A percentile compares a stretch with the other conserved stretches of the same genome.
phyloP scores from a whole-genome alignment of 2,113 vertebrate genomes.

The Tylochromis polylepis region DNA sequence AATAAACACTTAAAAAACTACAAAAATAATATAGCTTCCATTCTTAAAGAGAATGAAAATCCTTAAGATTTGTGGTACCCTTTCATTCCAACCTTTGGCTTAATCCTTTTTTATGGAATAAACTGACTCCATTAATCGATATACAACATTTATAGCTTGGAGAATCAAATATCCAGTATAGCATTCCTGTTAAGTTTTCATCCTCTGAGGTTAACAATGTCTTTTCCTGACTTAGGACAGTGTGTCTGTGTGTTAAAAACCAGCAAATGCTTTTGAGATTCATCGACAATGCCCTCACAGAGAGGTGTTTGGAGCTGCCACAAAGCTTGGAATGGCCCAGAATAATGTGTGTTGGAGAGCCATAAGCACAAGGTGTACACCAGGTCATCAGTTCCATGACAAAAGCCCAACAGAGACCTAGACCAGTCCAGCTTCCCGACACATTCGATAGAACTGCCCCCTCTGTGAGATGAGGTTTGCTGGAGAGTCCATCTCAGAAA shows the following conservation, averaged over 20 bases:
- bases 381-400: constrained; percentile 1
- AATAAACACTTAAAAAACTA: constrained; percentile 51
- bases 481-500: constrained; percentile 86
- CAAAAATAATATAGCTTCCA: constrained; percentile 52
- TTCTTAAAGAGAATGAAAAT: constrained; percentile 54
- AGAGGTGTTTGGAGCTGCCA: constrained; percentile 52
- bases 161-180: constrained; percentile 23
- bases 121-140: constrained; percentile 29
- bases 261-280: constrained; percentile 43
- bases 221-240: constrained; percentile 27
- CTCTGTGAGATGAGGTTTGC: constrained; percentile 80
- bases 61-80: constrained; percentile 18
- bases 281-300: constrained; percentile 34
- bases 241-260: constrained; percentile 17
- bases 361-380: constrained; percentile 35
- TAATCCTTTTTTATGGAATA: constrained; percentile 35
- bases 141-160: constrained; percentile 36
- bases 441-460: constrained; percentile 88
- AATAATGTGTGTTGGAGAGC: constrained; percentile 14
- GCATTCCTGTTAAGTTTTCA: constrained; percentile 27
- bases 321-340: constrained; percentile 41
- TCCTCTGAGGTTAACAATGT: constrained; percentile 27
- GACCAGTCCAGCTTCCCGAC: constrained; percentile 83
- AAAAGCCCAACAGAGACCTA: constrained; percentile 45
- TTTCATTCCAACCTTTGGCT: constrained; percentile 36